Evolutionary conservation across 2,888 invertebrate genomes (phyloP).

Genomic region (Pandemis cinnamomeana): DNA sequence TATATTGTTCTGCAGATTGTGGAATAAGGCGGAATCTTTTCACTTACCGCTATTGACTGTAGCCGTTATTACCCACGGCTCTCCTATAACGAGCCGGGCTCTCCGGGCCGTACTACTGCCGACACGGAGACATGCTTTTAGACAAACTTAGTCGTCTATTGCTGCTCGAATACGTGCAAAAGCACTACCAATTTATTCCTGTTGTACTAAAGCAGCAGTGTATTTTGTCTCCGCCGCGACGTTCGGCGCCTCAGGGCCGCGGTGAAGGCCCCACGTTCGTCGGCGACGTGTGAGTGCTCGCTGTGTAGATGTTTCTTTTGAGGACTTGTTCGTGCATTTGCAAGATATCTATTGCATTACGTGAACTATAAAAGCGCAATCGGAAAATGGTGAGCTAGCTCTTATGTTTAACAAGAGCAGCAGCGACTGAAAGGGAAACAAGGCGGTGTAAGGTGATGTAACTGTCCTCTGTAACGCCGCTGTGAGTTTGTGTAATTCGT

Average conservation of each 20-base stretch:
- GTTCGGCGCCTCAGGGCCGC: background rate
- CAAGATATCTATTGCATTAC: slow-evolving; percentile 19
- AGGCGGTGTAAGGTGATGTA: too few species aligned
- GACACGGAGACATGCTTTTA: background rate
- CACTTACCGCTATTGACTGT: slow-evolving; percentile 35
- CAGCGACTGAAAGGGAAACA: too few species aligned
- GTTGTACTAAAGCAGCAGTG: background rate
- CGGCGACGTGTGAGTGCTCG: slow-evolving; percentile 14
- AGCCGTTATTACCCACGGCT: slow-evolving; percentile 28
- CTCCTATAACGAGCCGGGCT: slow-evolving; percentile 12
- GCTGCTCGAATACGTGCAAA: background rate
- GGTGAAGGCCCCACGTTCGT: slow-evolving; percentile 12
- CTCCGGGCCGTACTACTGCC: background rate
- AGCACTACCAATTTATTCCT: background rate
- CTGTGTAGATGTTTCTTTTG: slow-evolving; percentile 27
- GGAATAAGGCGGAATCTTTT: slow-evolving; percentile 27
- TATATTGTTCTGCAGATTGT: slow-evolving; percentile 16
- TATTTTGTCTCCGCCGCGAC: background rate
- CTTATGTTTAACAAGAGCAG: slow-evolving; percentile 3
- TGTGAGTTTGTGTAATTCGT: background rate
- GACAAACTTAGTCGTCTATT: slow-evolving; percentile 4
- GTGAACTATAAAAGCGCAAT: slow-evolving; percentile 16
- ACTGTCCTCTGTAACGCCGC: background rate
- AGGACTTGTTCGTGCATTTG: slow-evolving; percentile 25
- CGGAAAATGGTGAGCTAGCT: slow-evolving; percentile 1